phyloP scores from a whole-genome alignment of 2,888 invertebrate genomes.

The Drosophila leonis region DNA sequence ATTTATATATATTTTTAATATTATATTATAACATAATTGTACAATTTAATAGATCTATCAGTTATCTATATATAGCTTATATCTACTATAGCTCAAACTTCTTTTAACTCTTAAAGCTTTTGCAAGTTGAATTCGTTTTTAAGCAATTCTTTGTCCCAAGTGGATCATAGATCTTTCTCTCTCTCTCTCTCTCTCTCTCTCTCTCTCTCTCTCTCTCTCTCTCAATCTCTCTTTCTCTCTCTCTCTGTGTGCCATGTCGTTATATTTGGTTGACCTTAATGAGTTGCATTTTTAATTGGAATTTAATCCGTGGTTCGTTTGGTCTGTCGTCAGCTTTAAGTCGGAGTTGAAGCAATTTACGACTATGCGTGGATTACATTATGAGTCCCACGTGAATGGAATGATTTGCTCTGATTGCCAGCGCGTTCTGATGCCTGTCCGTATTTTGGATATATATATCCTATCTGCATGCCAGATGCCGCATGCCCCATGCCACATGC shows the following conservation, averaged over 20 bases:
- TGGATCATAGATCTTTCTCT: neutral
- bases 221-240: too few relatives aligned
- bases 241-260: neutral
- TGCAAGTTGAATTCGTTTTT: neutral
- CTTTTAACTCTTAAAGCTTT: neutral
- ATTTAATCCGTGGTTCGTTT: neutral
- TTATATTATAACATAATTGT: too few relatives aligned
- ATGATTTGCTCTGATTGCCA: conserved; percentile 45
- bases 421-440: conserved; percentile 16
- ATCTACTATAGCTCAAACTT: neutral
- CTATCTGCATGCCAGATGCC: conserved; percentile 5
- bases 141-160: neutral
- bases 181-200: neutral
- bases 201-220: neutral
- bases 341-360: conserved; percentile 29
- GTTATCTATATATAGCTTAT: too few relatives aligned
- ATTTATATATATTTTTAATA: too few relatives aligned
- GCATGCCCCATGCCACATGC: neutral
- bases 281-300: neutral
- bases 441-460: conserved; percentile 12
- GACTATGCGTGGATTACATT: conserved; percentile 24
- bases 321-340: conserved; percentile 3
- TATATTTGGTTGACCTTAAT: neutral
- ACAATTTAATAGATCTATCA: too few relatives aligned
- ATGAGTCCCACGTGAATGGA: conserved; percentile 45